These are phyloP conservation scores for Catharus ustulatus DNA, from an alignment of 2,797 vertebrate species.

Conservation along the genomic window DNA sequence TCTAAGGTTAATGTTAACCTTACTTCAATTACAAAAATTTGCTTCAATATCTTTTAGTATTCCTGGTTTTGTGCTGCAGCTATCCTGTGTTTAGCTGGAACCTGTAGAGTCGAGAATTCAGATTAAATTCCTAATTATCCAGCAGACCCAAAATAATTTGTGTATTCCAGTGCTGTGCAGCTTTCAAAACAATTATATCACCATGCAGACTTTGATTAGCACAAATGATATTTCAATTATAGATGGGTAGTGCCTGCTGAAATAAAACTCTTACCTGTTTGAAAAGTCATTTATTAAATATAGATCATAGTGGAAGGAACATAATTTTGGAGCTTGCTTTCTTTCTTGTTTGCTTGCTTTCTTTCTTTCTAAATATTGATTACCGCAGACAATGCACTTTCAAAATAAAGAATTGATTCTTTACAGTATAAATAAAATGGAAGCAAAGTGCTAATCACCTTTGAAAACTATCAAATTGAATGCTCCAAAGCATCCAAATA, in stretches of 20 bases:
- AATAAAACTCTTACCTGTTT: constrained; percentile 5
- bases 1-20: neutral
- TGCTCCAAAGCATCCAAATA: neutral
- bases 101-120: neutral
- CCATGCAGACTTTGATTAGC: neutral
- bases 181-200: constrained; percentile 1
- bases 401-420: neutral
- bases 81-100: neutral
- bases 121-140: neutral
- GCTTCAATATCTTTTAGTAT: neutral
- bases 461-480: neutral
- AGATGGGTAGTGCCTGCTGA: neutral
- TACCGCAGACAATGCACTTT: neutral
- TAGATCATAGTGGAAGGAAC: neutral
- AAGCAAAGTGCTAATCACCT: neutral
- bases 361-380: neutral
- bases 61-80: neutral
- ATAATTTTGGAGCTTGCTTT: neutral
- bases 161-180: neutral
- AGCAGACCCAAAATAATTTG: neutral
- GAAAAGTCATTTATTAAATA: constrained; percentile 38
- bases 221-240: constrained; percentile 21
- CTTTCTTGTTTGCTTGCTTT: no score
- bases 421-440: neutral
- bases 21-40: neutral